phyloP scores from a whole-genome alignment of 2,888 invertebrate species.

The Cistogaster globosa region DNA sequence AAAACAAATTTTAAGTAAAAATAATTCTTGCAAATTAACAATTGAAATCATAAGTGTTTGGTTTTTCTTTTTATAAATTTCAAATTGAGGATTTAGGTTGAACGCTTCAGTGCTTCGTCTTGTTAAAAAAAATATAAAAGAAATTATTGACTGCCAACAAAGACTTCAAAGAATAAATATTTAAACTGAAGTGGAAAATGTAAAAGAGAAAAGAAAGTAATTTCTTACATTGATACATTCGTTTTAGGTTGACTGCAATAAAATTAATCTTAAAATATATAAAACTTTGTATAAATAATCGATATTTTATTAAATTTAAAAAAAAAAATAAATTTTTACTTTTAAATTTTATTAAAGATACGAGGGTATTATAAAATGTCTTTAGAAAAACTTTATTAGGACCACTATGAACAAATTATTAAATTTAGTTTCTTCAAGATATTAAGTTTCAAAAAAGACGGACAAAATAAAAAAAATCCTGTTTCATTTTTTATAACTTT shows the following conservation, averaged over 20 bases:
- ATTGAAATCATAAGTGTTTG: constrained; percentile 12
- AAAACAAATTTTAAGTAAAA: constrained; percentile 3
- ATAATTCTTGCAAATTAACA: constrained; percentile 25
- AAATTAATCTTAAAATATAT: not conserved
- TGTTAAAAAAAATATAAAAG: constrained; percentile 5
- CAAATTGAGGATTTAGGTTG: constrained; percentile 21
- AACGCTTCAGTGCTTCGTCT: constrained; percentile 22
- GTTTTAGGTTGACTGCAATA: not conserved
- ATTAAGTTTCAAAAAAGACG: too few relatives aligned
- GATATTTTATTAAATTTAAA: not conserved
- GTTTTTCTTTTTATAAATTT: too few relatives aligned
- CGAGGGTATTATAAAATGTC: too few relatives aligned
- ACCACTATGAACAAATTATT: too few relatives aligned
- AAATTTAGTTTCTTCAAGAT: too few relatives aligned
- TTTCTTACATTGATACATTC: constrained; percentile 1
- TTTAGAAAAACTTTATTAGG: too few relatives aligned
- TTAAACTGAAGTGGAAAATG: constrained; percentile 7
- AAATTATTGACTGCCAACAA: constrained; percentile 31
- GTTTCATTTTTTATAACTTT: too few relatives aligned
- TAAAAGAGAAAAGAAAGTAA: not conserved
- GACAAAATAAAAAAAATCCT: too few relatives aligned
- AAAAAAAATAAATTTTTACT: too few relatives aligned
- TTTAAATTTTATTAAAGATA: too few relatives aligned
- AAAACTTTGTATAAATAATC: not conserved
- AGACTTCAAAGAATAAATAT: constrained; percentile 32